A percentile compares a stretch with the other conserved stretches of the same genome.
phyloP scores from a whole-genome alignment of 1,140 invertebrate species.

The Trachymyrmex septentrionalis region DNA sequence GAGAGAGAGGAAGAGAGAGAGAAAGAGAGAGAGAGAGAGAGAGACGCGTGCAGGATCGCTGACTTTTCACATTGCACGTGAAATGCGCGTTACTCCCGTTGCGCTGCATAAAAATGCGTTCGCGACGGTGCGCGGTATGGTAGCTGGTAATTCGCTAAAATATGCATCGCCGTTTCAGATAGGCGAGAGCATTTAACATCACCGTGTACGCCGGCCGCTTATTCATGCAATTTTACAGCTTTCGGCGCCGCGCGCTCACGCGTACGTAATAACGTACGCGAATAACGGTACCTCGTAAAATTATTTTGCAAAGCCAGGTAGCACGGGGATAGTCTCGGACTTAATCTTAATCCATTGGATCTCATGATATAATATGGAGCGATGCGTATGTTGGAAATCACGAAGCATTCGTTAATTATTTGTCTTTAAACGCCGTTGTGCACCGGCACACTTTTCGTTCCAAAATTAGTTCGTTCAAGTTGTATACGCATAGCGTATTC shows the following conservation, averaged over 20 bases:
- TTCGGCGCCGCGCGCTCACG: slow-evolving; percentile 20
- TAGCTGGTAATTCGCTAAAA: slow-evolving; percentile 36
- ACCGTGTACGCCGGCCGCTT: slow-evolving; percentile 12
- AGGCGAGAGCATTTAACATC: slow-evolving; percentile 27
- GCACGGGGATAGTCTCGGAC: not conserved
- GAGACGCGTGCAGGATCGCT: slow-evolving; percentile 6
- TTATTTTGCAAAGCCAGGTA: slow-evolving; percentile 46
- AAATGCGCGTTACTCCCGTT: not conserved
- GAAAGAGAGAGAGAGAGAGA: not conserved
- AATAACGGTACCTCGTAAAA: slow-evolving; percentile 54
- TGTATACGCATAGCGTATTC: not conserved
- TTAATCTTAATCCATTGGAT: slow-evolving; percentile 52
- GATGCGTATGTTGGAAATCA: slow-evolving; percentile 29
- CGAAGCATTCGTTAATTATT: slow-evolving; percentile 26
- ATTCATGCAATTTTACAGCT: slow-evolving; percentile 53
- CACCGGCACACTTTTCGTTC: slow-evolving; percentile 38
- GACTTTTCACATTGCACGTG: slow-evolving; percentile 41
- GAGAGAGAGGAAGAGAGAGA: not conserved
- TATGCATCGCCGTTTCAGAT: slow-evolving; percentile 1
- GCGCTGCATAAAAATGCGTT: slow-evolving; percentile 63
- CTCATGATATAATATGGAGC: slow-evolving; percentile 17
- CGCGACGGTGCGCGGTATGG: not conserved
- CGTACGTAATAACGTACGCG: not conserved
- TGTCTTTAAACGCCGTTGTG: not conserved
- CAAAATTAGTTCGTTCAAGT: slow-evolving; percentile 20